These are phyloP conservation scores for Cyclophora albipunctata DNA, from an alignment of 2,888 invertebrate genomes.

Conservation along the genomic window DNA sequence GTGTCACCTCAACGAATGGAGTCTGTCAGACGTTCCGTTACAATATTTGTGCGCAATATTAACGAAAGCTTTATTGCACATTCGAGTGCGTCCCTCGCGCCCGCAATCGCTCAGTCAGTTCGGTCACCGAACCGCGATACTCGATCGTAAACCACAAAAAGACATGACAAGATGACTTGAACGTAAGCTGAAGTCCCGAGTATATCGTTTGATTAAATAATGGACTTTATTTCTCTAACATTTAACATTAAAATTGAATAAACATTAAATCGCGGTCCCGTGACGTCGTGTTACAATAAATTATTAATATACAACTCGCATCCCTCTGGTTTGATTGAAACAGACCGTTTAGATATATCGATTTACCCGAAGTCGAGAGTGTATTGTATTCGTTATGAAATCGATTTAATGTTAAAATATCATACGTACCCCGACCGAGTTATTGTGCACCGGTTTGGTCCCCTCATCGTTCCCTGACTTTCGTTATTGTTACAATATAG, in stretches of 20 bases:
- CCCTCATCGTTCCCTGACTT: slow-evolving; percentile 30
- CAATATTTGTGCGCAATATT: slow-evolving; percentile 54
- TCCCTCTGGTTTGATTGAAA: slow-evolving; percentile 40
- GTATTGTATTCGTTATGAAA: slow-evolving; percentile 25
- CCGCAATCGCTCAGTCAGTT: slow-evolving; percentile 11
- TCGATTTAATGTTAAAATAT: slow-evolving; percentile 31
- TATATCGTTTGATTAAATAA: slow-evolving; percentile 18
- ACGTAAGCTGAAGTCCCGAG: slow-evolving; percentile 18
- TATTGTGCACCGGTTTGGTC: slow-evolving; percentile 71
- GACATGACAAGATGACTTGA: slow-evolving; percentile 11
- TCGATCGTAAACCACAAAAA: slow-evolving; percentile 6
- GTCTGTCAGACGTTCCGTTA: slow-evolving; percentile 49
- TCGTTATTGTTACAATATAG: slow-evolving; percentile 11
- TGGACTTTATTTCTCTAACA: slow-evolving; percentile 18
- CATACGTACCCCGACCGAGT: slow-evolving; percentile 42
- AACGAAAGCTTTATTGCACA: slow-evolving; percentile 25
- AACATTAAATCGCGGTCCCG: slow-evolving; percentile 26
- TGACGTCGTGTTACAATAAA: slow-evolving; percentile 26
- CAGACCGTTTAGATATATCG: slow-evolving; percentile 30
- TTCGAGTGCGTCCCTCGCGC: slow-evolving; percentile 13
- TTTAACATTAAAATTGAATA: slow-evolving; percentile 13
- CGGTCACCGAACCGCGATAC: slow-evolving; percentile 25
- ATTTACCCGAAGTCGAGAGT: slow-evolving; percentile 12
- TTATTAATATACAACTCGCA: slow-evolving; percentile 28
- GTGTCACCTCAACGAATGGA: slow-evolving; percentile 45